phyloP scores from a whole-genome alignment of 2,797 vertebrate genomes.

The Perodicticus potto region DNA sequence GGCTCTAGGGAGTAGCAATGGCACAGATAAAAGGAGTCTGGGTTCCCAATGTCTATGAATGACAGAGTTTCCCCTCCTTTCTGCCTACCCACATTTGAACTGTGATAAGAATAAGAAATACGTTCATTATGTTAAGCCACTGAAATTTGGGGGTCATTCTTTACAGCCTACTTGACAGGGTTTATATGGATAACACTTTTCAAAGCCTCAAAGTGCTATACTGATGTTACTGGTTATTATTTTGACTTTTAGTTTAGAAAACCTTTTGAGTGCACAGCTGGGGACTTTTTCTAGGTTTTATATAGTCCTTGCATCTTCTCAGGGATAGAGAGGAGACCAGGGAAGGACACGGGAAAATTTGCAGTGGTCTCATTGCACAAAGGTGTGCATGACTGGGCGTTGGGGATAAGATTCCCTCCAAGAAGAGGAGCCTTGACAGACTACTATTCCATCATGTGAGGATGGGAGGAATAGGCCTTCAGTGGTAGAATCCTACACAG shows the following conservation, averaged over 20 bases:
- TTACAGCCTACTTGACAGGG: constrained; percentile 52
- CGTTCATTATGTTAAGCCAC: constrained; percentile 47
- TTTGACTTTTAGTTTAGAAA: constrained; percentile 73
- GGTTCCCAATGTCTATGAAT: neutral
- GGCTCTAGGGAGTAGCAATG: neutral
- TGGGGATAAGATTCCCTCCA: neutral
- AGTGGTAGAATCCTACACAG: neutral
- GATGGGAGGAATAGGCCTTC: neutral
- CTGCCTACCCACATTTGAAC: neutral
- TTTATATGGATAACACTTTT: constrained; percentile 70
- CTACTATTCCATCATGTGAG: neutral
- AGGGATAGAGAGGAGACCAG: neutral
- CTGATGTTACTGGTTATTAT: constrained; percentile 58
- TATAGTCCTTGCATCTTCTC: constrained; percentile 41
- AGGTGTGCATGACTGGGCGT: neutral
- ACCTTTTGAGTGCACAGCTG: constrained; percentile 26
- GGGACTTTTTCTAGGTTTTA: neutral
- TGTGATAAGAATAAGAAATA: constrained; percentile 54
- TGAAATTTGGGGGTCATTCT: constrained; percentile 53
- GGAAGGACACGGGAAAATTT: neutral
- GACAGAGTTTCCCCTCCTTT: neutral
- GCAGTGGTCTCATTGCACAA: neutral
- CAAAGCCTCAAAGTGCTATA: constrained; percentile 63
- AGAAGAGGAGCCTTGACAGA: neutral
- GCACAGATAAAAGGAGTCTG: neutral